Evolutionary conservation across 1,140 invertebrate species (phyloP), one percentile per base, ranked within the genome.

Genomic region (Anthonomus grandis): DNA sequence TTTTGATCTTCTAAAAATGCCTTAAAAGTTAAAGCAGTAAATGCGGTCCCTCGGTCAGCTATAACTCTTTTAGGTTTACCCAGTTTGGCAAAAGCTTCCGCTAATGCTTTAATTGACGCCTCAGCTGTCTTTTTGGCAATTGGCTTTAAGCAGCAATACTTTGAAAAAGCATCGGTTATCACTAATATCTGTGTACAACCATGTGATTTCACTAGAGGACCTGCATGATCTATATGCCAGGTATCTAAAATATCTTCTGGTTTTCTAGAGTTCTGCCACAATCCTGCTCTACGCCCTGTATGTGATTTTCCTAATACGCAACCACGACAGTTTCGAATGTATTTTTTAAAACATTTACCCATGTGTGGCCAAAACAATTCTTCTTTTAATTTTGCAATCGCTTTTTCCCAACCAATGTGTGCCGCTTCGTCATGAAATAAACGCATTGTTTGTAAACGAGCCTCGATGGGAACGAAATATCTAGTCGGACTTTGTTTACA

Each of bases 101-200:
- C 6, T 21, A 57, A 24, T 15, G 54, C 47, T 22, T 17, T 12
- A 4, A 57, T 52, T 3, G 52, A 51, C 27, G 15, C 24, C 31
- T 47, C 52, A 8, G 37, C 21, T n/a, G 10, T 49, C 18, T 49
- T 49, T 12, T 9, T 49, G 2, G 10, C 24, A 34, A 49, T 49
- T 49, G 46, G 46, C 37, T 51, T 4, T 13, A 48, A 18, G 1
- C 31, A 8, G 19, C 1, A 36, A 46, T 19, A 15, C 18, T 56
- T 56, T 5, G 25, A 48, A 15, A 13, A 56, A 12, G 45, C 25
- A 52, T 52, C 46, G 10, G 50, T 51, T 4, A 56, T 37, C 8
- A 57, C 54, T 18, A 57, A 25, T 25, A 59, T 59, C 17, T 59
- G 56, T 1, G 50, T 59, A 18, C 39, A 59, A 2, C 54, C 54